phyloP scores from a whole-genome alignment of 2,888 invertebrate genomes.

The Apamea sordens region DNA sequence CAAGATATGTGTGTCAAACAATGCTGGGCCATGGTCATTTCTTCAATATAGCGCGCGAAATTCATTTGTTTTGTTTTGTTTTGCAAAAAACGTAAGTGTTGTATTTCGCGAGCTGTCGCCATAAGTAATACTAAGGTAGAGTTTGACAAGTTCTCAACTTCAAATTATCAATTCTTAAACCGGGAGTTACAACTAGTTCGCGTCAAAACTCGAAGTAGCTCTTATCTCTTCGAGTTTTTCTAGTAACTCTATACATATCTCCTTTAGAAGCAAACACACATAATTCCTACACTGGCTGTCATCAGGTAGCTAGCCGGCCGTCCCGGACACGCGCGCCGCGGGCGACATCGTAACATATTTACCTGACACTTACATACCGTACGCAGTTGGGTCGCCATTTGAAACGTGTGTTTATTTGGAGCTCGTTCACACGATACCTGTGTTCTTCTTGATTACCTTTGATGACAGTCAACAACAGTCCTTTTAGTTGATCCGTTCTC shows the following conservation, averaged over 20 bases:
- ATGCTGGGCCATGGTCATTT: too few relatives aligned
- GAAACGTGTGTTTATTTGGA: slow-evolving; percentile 1
- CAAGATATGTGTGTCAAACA: too few relatives aligned
- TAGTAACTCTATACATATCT: not conserved
- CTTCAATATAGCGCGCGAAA: too few relatives aligned
- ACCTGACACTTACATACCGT: slow-evolving; percentile 54
- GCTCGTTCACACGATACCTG: not conserved
- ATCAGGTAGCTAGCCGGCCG: slow-evolving; percentile 34
- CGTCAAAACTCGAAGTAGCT: not conserved
- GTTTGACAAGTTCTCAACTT: too few relatives aligned
- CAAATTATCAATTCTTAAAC: too few relatives aligned
- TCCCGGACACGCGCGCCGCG: slow-evolving; percentile 47
- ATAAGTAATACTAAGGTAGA: too few relatives aligned
- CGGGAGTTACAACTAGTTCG: too few relatives aligned
- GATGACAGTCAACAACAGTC: not conserved
- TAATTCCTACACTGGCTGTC: slow-evolving; percentile 26
- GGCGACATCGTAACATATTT: slow-evolving; percentile 53
- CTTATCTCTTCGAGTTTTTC: not conserved
- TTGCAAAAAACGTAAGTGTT: too few relatives aligned
- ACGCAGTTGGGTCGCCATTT: slow-evolving; percentile 25
- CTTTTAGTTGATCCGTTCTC: not conserved
- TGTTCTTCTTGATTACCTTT: slow-evolving; percentile 2
- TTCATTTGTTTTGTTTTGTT: too few relatives aligned
- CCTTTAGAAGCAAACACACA: slow-evolving; percentile 1
- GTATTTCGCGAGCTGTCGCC: too few relatives aligned